A percentile compares a stretch with the other conserved stretches of the same genome.
phyloP scores from a whole-genome alignment of 2,797 vertebrate genomes.

The Parauchenoglanis ngamensis region DNA sequence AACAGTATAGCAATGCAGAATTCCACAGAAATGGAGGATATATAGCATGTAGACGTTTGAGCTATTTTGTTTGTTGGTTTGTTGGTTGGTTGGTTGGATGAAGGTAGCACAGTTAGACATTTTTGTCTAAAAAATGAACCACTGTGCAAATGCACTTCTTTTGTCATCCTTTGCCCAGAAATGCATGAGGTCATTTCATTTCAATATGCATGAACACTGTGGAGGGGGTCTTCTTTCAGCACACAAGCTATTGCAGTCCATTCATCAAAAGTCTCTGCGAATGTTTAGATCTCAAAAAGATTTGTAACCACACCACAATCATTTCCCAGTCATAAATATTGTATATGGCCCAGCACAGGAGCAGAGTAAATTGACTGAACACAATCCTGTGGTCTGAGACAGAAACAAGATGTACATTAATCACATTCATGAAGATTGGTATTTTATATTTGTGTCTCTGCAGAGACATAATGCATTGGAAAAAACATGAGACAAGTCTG shows the following conservation, averaged over 20 bases:
- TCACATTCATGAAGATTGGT: constrained; percentile 41
- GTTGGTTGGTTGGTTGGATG: neutral
- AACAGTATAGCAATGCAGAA: constrained; percentile 69
- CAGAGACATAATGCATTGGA: constrained; percentile 26
- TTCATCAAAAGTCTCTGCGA: constrained; percentile 19
- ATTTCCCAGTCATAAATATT: constrained; percentile 34
- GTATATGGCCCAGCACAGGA: constrained; percentile 8
- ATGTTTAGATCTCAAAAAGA: constrained; percentile 20
- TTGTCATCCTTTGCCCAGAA: constrained; percentile 41
- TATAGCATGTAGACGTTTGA: constrained; percentile 63
- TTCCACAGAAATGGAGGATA: constrained; percentile 64
- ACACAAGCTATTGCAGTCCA: neutral
- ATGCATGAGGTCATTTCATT: constrained; percentile 56
- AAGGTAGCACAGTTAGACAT: neutral
- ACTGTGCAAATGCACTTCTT: neutral
- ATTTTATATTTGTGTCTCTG: constrained; percentile 38
- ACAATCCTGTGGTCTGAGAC: constrained; percentile 19
- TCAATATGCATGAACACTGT: constrained; percentile 50
- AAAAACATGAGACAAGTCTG: constrained; percentile 27
- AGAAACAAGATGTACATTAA: constrained; percentile 36
- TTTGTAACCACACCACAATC: constrained; percentile 34
- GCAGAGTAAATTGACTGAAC: constrained; percentile 23
- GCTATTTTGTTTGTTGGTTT: constrained; percentile 35
- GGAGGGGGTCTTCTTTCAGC: neutral
- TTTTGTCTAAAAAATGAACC: constrained; percentile 13